Evolutionary conservation across 2,888 invertebrate genomes (phyloP).

Genomic region (Mesochorus sp.): DNA sequence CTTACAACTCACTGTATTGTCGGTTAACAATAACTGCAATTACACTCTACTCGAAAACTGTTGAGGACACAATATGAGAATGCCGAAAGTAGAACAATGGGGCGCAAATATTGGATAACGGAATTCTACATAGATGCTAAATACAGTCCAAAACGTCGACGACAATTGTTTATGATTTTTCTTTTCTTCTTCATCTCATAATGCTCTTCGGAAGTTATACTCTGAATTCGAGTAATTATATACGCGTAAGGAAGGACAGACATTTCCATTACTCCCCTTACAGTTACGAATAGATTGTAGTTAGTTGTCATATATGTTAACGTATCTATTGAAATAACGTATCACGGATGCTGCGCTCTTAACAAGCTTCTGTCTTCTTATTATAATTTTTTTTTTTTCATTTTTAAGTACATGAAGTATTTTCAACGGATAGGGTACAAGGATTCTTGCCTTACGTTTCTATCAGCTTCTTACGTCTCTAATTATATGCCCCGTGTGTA

Average conservation of each 20-base stretch:
- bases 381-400: constrained; percentile 48
- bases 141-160: constrained; percentile 66
- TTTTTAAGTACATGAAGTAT: constrained; percentile 71
- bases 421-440: constrained; percentile 65
- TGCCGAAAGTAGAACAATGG: constrained; percentile 51
- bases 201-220: constrained; percentile 32
- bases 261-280: constrained; percentile 56
- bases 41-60: constrained; percentile 71
- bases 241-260: constrained; percentile 51
- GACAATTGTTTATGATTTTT: constrained; percentile 57
- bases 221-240: constrained; percentile 57
- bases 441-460: constrained; percentile 68
- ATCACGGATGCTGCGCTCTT: constrained; percentile 71
- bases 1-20: constrained; percentile 79
- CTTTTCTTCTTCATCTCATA: constrained; percentile 31
- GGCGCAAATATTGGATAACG: constrained; percentile 49
- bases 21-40: constrained; percentile 79
- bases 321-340: constrained; percentile 68
- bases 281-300: constrained; percentile 67
- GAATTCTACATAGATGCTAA: constrained; percentile 59
- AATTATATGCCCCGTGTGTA: constrained; percentile 75
- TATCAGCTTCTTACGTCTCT: constrained; percentile 72
- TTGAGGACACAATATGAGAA: constrained; percentile 54
- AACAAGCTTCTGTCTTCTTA: constrained; percentile 64
- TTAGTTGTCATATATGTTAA: constrained; percentile 65